phyloP scores from a whole-genome alignment of 2,113 vertebrate genomes.

The Clarias magur region DNA sequence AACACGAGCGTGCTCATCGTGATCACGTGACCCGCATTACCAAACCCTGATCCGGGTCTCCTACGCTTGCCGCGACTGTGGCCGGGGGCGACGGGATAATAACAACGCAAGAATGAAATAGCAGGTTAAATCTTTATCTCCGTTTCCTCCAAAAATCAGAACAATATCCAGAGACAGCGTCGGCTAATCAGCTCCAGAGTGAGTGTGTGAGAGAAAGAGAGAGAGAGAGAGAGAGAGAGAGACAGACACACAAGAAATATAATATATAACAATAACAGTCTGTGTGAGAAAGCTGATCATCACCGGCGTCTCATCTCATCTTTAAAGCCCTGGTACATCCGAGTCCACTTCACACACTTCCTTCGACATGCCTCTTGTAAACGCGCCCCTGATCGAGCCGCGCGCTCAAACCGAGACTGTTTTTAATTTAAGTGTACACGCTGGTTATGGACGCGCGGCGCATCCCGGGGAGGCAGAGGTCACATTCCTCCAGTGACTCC shows the following conservation, averaged over 20 bases:
- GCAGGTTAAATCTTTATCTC: background rate
- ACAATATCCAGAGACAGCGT: background rate
- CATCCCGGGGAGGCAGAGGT: background rate
- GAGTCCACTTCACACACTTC: background rate
- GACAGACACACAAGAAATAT: background rate
- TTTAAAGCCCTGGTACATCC: background rate
- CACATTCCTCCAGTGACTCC: constrained; percentile 65
- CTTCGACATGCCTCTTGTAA: too few relatives aligned
- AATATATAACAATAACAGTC: background rate
- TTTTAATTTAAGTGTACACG: constrained; percentile 63
- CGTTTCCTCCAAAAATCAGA: background rate
- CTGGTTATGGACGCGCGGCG: constrained; percentile 59
- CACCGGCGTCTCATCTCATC: background rate
- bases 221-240: background rate
- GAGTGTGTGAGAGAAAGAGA: background rate
- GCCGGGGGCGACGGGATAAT: background rate
- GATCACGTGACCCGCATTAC: background rate
- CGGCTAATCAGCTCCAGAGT: background rate
- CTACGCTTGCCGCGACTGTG: background rate
- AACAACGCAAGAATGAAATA: background rate
- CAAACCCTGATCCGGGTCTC: background rate
- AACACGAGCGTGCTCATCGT: background rate
- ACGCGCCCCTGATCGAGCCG: too few relatives aligned
- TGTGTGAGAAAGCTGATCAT: background rate
- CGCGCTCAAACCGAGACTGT: constrained; percentile 45